These are phyloP conservation scores for Rhinogobio ventralis DNA, from an alignment of 2,797 vertebrate species.

Conservation along the genomic window DNA sequence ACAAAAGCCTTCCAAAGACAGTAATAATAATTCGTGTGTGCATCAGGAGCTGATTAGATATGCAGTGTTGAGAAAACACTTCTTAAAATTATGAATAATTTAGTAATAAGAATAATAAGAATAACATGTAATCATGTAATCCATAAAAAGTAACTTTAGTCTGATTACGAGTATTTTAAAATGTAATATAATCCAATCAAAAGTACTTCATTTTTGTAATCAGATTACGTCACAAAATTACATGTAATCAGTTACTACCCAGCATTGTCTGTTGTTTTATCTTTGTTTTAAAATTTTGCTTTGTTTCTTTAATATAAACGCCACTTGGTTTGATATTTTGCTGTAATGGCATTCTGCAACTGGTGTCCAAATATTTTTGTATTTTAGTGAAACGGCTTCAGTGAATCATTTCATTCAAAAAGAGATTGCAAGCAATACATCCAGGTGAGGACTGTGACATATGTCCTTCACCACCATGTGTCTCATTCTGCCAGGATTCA, in stretches of 20 bases:
- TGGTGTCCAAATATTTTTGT: background rate
- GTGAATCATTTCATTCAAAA: constrained; percentile 1
- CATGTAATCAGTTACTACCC: background rate
- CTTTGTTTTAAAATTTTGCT: background rate
- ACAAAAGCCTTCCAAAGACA: too few species aligned
- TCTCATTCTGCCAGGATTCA: constrained; percentile 57
- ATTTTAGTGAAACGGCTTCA: background rate
- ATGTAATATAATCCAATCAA: background rate
- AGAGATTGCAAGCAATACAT: background rate
- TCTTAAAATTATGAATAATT: background rate
- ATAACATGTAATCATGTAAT: too few species aligned
- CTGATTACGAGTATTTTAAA: background rate
- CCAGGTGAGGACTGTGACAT: background rate
- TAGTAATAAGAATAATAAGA: background rate
- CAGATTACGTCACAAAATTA: background rate
- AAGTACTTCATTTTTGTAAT: background rate
- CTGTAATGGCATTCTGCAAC: background rate
- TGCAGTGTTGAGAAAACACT: background rate
- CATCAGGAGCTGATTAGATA: too few species aligned
- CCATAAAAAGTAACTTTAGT: background rate
- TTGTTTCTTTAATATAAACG: background rate
- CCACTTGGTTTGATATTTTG: background rate
- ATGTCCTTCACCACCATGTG: constrained; percentile 20
- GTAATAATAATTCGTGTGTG: background rate
- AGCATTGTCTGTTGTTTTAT: background rate